Evolutionary conservation across 2,797 vertebrate species (phyloP).

Genomic region (Leuciscus waleckii): DNA sequence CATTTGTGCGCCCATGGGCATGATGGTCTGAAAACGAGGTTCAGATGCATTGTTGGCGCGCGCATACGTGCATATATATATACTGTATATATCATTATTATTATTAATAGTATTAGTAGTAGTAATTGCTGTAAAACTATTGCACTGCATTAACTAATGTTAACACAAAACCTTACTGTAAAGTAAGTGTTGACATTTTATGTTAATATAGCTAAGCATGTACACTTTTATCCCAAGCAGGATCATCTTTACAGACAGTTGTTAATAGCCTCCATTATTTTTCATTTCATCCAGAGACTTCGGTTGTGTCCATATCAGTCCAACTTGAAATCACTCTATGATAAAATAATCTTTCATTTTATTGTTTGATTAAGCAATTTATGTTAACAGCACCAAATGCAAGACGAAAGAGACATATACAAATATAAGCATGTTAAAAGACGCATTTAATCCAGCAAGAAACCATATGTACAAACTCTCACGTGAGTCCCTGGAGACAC

Average conservation of each 20-base stretch:
- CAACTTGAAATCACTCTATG: constrained; percentile 42
- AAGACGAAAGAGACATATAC: constrained; percentile 13
- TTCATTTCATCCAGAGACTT: background rate
- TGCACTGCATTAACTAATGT: no score
- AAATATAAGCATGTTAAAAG: constrained; percentile 9
- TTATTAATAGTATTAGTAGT: no score
- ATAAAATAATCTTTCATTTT: constrained; percentile 44
- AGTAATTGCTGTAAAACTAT: no score
- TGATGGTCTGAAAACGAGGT: no score
- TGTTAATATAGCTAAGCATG: background rate
- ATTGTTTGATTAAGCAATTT: constrained; percentile 39
- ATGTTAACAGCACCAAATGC: constrained; percentile 30
- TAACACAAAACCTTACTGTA: constrained; percentile 7
- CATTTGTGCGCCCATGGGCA: no score
- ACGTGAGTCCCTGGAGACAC: constrained; percentile 23
- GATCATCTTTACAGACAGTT: background rate
- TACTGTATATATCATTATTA: no score
- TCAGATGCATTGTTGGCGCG: no score
- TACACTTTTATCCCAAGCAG: background rate
- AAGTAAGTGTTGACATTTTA: constrained; percentile 15
- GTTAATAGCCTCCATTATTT: background rate
- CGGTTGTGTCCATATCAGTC: constrained; percentile 7
- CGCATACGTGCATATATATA: no score
- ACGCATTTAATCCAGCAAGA: constrained; percentile 19
- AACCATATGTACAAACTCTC: constrained; percentile 2